Evolutionary conservation across 2,888 invertebrate genomes (phyloP).

Genomic region (Mechanitis messenoides): DNA sequence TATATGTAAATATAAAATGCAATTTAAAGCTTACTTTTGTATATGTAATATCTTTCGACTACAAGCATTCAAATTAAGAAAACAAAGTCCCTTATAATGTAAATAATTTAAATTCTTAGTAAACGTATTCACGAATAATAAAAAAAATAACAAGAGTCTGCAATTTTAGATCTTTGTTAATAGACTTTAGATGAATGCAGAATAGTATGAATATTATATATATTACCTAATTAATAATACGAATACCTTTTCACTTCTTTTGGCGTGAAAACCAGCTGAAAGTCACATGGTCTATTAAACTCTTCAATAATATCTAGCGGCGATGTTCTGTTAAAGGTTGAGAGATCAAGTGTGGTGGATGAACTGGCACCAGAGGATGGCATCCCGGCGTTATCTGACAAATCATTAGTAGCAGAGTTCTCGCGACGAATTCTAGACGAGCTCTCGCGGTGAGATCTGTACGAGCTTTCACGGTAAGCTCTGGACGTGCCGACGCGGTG

Average conservation of each 20-base stretch:
- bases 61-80: not conserved
- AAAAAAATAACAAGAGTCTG: too few species aligned
- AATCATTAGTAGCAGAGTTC: not conserved
- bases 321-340: not conserved
- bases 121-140: too few species aligned
- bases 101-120: not conserved
- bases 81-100: not conserved
- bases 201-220: not conserved
- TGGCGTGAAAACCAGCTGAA: not conserved
- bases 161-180: too few species aligned
- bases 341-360: not conserved
- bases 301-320: conserved; percentile 1
- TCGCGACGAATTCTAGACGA: too few species aligned
- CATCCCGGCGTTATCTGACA: not conserved
- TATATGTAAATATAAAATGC: conserved; percentile 1
- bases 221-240: not conserved
- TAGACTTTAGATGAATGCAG: not conserved
- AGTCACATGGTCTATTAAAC: not conserved
- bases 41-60: not conserved
- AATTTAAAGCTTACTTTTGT: conserved; percentile 5
- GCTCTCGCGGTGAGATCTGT: too few species aligned
- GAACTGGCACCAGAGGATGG: not conserved
- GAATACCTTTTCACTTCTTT: not conserved
- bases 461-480: too few species aligned
- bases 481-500: too few species aligned